Conservation (phyloP, 2,797 vertebrate species). For the Spinus pinus region DNA sequence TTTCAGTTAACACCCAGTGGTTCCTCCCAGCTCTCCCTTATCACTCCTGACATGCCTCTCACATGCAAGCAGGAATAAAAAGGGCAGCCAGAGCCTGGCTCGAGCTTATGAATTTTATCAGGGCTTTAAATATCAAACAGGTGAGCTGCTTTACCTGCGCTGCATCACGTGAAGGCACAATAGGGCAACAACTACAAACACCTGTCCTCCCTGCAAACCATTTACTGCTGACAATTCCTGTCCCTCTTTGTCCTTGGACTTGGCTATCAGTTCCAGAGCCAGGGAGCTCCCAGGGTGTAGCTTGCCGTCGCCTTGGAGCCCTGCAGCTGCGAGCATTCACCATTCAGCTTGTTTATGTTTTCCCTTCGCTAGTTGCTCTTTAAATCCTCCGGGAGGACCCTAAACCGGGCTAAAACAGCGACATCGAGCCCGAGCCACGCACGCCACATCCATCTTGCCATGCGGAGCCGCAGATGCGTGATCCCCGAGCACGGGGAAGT, state of each 20-base stretch:
- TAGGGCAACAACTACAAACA: neutral
- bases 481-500: neutral
- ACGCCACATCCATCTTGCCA: neutral
- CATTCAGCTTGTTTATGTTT: neutral
- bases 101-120: neutral
- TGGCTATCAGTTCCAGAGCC: neutral
- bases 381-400: neutral
- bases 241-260: slow-evolving; percentile 55
- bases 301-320: slow-evolving; percentile 6
- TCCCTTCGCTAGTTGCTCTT: neutral
- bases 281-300: slow-evolving; percentile 4
- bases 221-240: neutral
- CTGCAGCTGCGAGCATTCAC: slow-evolving; percentile 8
- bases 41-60: neutral
- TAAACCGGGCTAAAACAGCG: neutral
- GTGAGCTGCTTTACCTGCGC: neutral
- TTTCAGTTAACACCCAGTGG: neutral
- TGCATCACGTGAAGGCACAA: neutral
- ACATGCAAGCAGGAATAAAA: neutral
- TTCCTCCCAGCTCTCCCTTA: neutral
- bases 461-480: neutral
- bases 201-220: neutral
- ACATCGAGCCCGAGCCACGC: neutral
- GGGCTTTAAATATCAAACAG: slow-evolving; percentile 1
- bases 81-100: neutral